Evolutionary conservation across 1,140 invertebrate genomes (phyloP).

Genomic region (Aphis gossypii): DNA sequence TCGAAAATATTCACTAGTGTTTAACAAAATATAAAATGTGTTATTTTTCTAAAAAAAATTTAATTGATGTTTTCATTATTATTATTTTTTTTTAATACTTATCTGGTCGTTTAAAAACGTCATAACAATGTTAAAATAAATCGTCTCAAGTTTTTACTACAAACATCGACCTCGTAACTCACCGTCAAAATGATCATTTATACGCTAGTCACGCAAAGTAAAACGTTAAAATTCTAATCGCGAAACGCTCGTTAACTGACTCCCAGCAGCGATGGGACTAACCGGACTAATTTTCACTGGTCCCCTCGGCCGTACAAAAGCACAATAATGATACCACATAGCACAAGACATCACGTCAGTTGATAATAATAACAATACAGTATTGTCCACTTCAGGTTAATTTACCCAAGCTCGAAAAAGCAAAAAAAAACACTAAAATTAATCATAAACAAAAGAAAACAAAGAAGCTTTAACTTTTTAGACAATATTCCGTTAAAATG

Average conservation of each 20-base stretch:
- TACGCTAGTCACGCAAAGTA: not conserved
- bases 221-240: constrained; percentile 48
- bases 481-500: not conserved
- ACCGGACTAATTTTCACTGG: constrained; percentile 27
- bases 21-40: not conserved
- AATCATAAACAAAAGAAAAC: not conserved
- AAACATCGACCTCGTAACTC: not conserved
- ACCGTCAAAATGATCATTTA: not conserved
- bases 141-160: not conserved
- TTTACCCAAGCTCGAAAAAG: not conserved
- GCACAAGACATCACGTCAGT: not conserved
- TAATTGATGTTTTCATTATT: too few species aligned
- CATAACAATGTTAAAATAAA: not conserved
- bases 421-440: not conserved
- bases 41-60: not conserved
- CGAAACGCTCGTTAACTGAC: constrained; percentile 35
- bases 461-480: not conserved
- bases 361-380: not conserved
- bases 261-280: not conserved
- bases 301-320: not conserved
- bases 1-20: not conserved
- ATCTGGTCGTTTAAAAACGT: not conserved
- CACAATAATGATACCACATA: not conserved
- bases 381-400: not conserved
- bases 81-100: not conserved